A percentile compares a stretch with the other conserved stretches of the same genome.
Evolutionary conservation across 2,888 invertebrate genomes (phyloP).

Genomic region (Idaea biselata): DNA sequence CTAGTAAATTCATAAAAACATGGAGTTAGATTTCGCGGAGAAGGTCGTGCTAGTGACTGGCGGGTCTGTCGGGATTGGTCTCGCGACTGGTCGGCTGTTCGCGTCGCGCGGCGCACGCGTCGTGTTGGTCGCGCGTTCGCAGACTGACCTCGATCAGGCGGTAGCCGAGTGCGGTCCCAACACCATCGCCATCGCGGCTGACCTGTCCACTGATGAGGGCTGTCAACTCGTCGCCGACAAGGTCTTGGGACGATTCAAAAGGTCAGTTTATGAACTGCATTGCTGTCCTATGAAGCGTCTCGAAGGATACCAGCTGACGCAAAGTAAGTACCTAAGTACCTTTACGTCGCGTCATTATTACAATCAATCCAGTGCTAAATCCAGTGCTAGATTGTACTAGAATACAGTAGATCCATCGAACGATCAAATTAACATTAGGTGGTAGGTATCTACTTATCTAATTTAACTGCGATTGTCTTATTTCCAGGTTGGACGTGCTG

Average conservation of each 20-base stretch:
- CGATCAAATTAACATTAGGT: too few relatives aligned
- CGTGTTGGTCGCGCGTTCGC: neutral
- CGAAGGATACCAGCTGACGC: too few relatives aligned
- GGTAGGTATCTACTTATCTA: neutral
- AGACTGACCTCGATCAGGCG: neutral
- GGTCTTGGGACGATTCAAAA: conserved; percentile 41
- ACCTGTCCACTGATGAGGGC: conserved; percentile 47
- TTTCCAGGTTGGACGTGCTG: conserved; percentile 84
- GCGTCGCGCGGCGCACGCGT: conserved; percentile 33
- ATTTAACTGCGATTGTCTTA: neutral
- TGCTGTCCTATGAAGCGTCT: too few relatives aligned
- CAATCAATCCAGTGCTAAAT: too few relatives aligned
- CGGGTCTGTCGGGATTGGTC: conserved; percentile 49
- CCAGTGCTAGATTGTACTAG: too few relatives aligned
- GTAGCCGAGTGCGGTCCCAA: conserved; percentile 26
- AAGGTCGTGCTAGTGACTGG: conserved; percentile 51
- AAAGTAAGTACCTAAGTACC: too few relatives aligned
- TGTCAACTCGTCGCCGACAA: conserved; percentile 38
- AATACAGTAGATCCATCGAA: too few relatives aligned
- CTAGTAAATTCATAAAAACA: conserved; percentile 11
- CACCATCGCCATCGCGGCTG: conserved; percentile 41
- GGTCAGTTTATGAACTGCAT: conserved; percentile 23
- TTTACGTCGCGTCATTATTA: too few relatives aligned
- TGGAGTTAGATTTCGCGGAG: conserved; percentile 35
- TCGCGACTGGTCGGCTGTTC: conserved; percentile 40